Percentiles rank a stretch among this genome's conserved stretches.
Evolutionary conservation across 2,113 vertebrate species (phyloP).

Genomic region (Ptilonorhynchus violaceus): DNA sequence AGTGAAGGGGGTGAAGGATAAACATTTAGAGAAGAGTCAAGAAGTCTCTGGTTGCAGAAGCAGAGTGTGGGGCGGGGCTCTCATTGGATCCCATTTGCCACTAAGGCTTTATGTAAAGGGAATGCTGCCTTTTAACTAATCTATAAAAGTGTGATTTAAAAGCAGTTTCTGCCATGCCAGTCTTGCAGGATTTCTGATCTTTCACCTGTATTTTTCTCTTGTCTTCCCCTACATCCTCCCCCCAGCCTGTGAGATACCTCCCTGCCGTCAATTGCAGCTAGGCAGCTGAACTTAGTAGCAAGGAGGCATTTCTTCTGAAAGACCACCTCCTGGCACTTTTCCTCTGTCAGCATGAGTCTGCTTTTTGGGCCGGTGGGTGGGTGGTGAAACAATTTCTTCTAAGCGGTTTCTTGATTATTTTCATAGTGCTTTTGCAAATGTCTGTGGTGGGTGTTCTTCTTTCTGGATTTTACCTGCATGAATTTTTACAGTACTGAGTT

Average conservation of each 20-base stretch:
- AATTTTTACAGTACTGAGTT: background rate
- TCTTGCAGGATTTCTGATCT: slow-evolving; percentile 1
- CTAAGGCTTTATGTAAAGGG: background rate
- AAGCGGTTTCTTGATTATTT: slow-evolving; percentile 1
- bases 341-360: background rate
- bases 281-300: background rate
- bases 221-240: background rate
- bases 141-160: background rate
- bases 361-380: background rate
- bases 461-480: background rate
- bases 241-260: background rate
- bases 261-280: background rate
- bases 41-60: background rate
- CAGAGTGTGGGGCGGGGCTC: background rate
- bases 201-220: background rate
- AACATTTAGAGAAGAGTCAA: background rate
- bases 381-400: background rate
- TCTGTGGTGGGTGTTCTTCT: background rate
- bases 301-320: background rate
- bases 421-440: background rate
- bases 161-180: background rate
- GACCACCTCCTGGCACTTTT: background rate
- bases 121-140: background rate
- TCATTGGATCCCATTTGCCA: background rate
- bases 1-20: background rate